Evolutionary conservation across 2,888 invertebrate genomes (phyloP).

Genomic region (Tenthredo mesomela): DNA sequence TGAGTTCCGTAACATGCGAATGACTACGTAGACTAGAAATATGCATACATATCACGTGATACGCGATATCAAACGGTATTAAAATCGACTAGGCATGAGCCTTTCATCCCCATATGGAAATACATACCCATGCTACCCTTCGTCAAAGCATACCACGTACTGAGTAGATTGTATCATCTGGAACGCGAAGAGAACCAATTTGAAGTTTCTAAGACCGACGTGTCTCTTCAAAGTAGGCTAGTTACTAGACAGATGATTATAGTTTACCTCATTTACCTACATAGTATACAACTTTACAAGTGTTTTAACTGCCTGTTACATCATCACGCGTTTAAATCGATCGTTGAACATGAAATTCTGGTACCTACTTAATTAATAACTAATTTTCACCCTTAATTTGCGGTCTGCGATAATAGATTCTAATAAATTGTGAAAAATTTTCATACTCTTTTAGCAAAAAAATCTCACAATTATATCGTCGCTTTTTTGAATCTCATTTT

Average conservation of each 20-base stretch:
- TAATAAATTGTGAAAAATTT: background rate
- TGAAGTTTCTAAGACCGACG: constrained; percentile 15
- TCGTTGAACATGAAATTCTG: background rate
- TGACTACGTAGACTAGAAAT: background rate
- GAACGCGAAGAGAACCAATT: constrained; percentile 32
- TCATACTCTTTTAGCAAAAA: background rate
- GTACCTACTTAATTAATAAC: background rate
- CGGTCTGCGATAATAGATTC: background rate
- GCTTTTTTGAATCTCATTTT: background rate
- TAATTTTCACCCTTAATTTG: background rate
- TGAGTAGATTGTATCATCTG: constrained; percentile 20
- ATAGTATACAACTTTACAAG: background rate
- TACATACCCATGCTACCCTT: background rate
- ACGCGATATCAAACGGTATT: background rate
- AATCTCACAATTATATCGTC: constrained; percentile 2
- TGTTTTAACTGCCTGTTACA: background rate
- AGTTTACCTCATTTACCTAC: constrained; percentile 2
- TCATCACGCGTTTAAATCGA: background rate
- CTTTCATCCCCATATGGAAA: background rate
- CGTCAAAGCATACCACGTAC: background rate
- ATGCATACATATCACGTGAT: background rate
- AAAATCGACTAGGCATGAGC: background rate
- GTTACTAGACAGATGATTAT: background rate
- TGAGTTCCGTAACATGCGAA: background rate
- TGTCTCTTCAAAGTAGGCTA: constrained; percentile 13